Evolutionary conservation across 2,113 vertebrate genomes (phyloP), one percentile per base, ranked within the genome.

Genomic region (Todiramphus saurophagus): DNA sequence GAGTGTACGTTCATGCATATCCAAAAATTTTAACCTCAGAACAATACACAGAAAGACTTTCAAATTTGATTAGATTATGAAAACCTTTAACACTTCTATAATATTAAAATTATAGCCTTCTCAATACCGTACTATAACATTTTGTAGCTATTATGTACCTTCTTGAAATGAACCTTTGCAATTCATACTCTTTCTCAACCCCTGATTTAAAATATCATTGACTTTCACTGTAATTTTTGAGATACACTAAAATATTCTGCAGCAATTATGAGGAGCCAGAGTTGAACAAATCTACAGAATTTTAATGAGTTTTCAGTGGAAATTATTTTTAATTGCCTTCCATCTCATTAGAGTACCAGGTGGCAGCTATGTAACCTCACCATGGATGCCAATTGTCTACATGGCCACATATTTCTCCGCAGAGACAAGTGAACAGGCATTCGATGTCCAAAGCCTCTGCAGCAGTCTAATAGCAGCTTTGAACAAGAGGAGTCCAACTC

Each of bases 321-420:
- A 97, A 96, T 97, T 96, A 97, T 96, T 97, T 97, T 95, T 96
- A 96, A 97, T 97, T 96, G 92, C 83, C 12, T 93, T 95, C 94
- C 50, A 82, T 96, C 93, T 96, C 74, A 63, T 94, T 94, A 85
- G 86, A 62, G 67, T 89, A 76, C 79, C 94, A 92, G 90, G 95
- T 97, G 96, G 91, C 75, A 90, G 83, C 77, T 55, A 76, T 69
- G 90, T 91, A 90, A 91, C 94, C 85, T 86, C 90, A 79, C 83
- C 50, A 66, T 35, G 73, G 74, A 96, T 87, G 92, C 31, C 1
- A 37, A 69, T 92, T 95, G 60, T 90, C 64, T 96, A 23, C 86
- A 76, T 11, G 60, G 73, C 19, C 51, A 64, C 58, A 41, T 15
- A 92, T 78, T 92, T 87, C 80, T 92, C 83, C 68, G 58, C 85